phyloP scores from a whole-genome alignment of 2,797 vertebrate genomes.

The Tiaroga cobitis region DNA sequence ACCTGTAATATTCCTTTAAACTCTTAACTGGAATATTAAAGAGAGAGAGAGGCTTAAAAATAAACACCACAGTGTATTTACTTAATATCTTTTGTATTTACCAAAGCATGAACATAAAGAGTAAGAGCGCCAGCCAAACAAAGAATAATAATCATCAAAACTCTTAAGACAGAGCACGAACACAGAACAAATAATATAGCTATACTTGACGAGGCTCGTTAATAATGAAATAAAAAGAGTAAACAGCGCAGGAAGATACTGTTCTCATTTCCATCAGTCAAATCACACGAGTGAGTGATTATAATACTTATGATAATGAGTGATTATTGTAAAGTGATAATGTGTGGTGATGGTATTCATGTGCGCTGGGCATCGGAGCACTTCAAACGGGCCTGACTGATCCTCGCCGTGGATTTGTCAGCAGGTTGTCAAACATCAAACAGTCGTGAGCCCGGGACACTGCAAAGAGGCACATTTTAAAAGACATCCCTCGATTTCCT shows the following conservation, averaged over 20 bases:
- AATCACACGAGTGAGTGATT: constrained; percentile 56
- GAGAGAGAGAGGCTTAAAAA: background rate
- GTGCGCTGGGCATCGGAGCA: constrained; percentile 44
- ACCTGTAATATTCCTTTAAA: background rate
- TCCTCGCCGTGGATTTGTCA: constrained; percentile 45
- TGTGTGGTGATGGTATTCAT: constrained; percentile 51
- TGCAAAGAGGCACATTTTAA: constrained; percentile 49
- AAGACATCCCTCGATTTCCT: constrained; percentile 50
- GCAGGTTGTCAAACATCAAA: constrained; percentile 56
- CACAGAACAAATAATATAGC: constrained; percentile 44
- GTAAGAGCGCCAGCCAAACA: constrained; percentile 15
- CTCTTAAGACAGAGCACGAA: constrained; percentile 12
- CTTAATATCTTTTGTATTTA: constrained; percentile 4
- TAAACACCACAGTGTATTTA: constrained; percentile 6
- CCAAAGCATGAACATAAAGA: background rate
- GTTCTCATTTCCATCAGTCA: constrained; percentile 53
- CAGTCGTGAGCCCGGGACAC: constrained; percentile 42
- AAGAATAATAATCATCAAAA: constrained; percentile 42
- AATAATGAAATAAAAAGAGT: constrained; percentile 44
- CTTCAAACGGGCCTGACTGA: constrained; percentile 36
- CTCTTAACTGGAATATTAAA: background rate
- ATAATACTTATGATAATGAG: constrained; percentile 52
- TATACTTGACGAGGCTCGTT: constrained; percentile 25
- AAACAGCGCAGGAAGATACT: constrained; percentile 38
- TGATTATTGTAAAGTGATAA: constrained; percentile 50